Percentiles rank a stretch among this genome's conserved stretches.
phyloP scores from a whole-genome alignment of 1,140 invertebrate species.

The Drosophila ercepeae region DNA sequence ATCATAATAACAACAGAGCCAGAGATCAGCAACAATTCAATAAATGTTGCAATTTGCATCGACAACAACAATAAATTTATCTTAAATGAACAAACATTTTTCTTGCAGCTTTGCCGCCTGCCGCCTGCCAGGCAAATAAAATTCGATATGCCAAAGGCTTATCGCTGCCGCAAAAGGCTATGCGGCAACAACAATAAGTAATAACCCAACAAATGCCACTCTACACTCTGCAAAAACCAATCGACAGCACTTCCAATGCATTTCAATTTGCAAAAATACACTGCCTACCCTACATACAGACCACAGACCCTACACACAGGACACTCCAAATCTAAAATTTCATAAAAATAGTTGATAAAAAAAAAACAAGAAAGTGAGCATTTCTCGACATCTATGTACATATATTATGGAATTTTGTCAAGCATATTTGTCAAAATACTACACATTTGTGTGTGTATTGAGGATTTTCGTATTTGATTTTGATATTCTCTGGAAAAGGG shows the following conservation, averaged over 20 bases:
- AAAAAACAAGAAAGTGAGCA: neutral
- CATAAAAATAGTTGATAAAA: conserved; percentile 16
- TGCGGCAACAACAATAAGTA: conserved; percentile 33
- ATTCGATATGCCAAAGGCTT: conserved; percentile 71
- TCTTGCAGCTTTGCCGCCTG: conserved; percentile 70
- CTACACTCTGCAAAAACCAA: conserved; percentile 4
- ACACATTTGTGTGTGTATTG: conserved; percentile 12
- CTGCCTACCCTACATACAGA: conserved; percentile 1
- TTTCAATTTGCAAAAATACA: conserved; percentile 68
- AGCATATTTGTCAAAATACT: conserved; percentile 36
- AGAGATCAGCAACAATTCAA: conserved; percentile 63
- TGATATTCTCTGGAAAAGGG: conserved; percentile 5
- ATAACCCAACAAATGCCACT: conserved; percentile 36
- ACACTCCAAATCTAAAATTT: conserved; percentile 14
- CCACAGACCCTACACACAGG: neutral
- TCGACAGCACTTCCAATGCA: conserved; percentile 58
- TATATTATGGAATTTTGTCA: conserved; percentile 31
- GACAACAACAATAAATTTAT: conserved; percentile 80
- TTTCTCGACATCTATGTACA: conserved; percentile 23
- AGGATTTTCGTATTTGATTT: conserved; percentile 16
- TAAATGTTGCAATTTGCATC: conserved; percentile 78
- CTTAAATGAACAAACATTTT: conserved; percentile 82
- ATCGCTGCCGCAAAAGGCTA: conserved; percentile 69
- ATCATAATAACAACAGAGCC: conserved; percentile 14
- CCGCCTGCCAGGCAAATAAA: conserved; percentile 61